Conservation (phyloP, 35 echinoderm and acorn worm genomes). For the Apostichopus japonicus region DNA sequence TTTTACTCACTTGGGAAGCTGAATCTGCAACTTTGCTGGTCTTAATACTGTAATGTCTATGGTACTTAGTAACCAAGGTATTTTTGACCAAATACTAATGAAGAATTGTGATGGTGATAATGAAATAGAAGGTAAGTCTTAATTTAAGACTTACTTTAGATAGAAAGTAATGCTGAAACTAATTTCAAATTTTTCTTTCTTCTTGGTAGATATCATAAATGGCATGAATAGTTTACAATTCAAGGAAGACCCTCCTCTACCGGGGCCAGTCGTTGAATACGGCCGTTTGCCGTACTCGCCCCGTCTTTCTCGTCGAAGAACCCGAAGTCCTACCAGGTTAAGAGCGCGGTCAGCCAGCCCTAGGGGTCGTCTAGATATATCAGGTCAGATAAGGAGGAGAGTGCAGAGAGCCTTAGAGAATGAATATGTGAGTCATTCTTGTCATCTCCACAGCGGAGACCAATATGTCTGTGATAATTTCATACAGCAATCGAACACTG, state of each 20-base stretch:
- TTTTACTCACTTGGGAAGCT: too few relatives aligned
- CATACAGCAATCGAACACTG: too few relatives aligned
- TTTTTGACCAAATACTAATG: not conserved
- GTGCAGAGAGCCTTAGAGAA: slow-evolving; percentile 73
- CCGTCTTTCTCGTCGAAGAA: slow-evolving; percentile 61
- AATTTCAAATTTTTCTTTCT: not conserved
- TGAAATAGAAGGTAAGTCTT: too few relatives aligned
- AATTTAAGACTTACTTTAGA: not conserved
- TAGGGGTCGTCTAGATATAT: slow-evolving; percentile 41
- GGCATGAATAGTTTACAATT: slow-evolving; percentile 55
- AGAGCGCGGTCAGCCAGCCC: slow-evolving; percentile 40
- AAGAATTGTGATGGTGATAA: too few relatives aligned
- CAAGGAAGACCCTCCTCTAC: not conserved
- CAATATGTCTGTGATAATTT: too few relatives aligned
- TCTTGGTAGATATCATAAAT: slow-evolving; percentile 46
- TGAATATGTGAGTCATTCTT: slow-evolving; percentile 72
- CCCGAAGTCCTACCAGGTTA: slow-evolving; percentile 21
- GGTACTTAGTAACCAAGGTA: not conserved
- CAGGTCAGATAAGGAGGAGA: slow-evolving; percentile 65
- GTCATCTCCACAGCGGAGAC: not conserved
- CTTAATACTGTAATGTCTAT: not conserved
- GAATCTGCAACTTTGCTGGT: not conserved
- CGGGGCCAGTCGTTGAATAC: slow-evolving; percentile 67
- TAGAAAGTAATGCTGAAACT: not conserved
- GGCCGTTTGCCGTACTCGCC: slow-evolving; percentile 86